Evolutionary conservation across 1,140 invertebrate genomes (phyloP).

Genomic region (Arion vulgaris): DNA sequence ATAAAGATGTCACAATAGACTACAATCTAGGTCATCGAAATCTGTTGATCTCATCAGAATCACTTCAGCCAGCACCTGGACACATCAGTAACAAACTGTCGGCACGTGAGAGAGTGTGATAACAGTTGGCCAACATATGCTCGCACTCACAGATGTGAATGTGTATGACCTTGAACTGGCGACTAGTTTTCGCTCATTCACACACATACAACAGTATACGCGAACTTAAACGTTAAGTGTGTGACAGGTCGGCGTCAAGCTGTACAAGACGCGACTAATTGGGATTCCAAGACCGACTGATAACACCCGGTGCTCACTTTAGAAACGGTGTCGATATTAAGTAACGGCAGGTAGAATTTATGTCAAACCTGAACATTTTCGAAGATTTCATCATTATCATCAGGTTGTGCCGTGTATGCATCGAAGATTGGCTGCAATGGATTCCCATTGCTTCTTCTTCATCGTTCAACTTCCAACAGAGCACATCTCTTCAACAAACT

Average conservation of each 20-base stretch:
- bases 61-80: background rate
- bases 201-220: background rate
- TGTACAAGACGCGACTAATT: too few species aligned
- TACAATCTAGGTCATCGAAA: background rate
- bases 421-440: too few species aligned
- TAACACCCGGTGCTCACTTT: too few species aligned
- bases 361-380: too few species aligned
- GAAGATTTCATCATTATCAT: too few species aligned
- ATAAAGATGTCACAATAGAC: background rate
- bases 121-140: conserved; percentile 12
- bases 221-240: background rate
- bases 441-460: too few species aligned
- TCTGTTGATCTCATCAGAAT: background rate
- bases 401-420: too few species aligned
- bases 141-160: background rate
- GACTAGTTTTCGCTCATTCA: background rate
- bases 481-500: too few species aligned
- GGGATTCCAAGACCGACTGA: too few species aligned
- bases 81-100: background rate
- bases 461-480: too few species aligned
- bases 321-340: too few species aligned
- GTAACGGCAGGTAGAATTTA: too few species aligned
- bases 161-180: background rate
- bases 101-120: background rate
- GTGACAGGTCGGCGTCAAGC: background rate